Evolutionary conservation across 2,888 invertebrate species (phyloP).

Genomic region (Caenorhabditis sinica): DNA sequence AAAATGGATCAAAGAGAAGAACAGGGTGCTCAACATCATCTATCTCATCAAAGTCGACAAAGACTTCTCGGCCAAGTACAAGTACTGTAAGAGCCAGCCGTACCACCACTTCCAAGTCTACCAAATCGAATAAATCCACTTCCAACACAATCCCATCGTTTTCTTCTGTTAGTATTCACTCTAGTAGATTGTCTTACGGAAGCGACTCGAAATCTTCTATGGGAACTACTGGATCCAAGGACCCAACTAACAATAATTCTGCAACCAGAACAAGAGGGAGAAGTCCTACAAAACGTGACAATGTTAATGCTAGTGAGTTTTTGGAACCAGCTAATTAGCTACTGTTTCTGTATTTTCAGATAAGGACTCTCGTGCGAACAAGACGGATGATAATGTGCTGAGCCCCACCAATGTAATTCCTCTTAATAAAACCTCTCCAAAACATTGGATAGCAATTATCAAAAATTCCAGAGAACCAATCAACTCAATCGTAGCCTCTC

Average conservation of each 20-base stretch:
- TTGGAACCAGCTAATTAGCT: background rate
- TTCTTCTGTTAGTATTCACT: background rate
- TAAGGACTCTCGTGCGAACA: slow-evolving; percentile 1
- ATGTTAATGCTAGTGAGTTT: slow-evolving; percentile 42
- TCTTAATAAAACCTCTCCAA: background rate
- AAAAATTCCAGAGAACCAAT: slow-evolving; percentile 38
- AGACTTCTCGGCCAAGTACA: background rate
- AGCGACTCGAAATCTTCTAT: slow-evolving; percentile 22
- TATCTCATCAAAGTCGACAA: background rate
- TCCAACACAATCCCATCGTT: slow-evolving; percentile 10
- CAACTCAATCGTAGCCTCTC: slow-evolving; percentile 32
- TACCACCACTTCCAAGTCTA: background rate
- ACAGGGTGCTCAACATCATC: background rate
- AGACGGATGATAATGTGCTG: slow-evolving; percentile 22
- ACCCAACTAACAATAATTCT: background rate
- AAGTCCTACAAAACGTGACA: slow-evolving; percentile 25
- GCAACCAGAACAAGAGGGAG: slow-evolving; percentile 28
- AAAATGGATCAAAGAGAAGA: slow-evolving; percentile 2
- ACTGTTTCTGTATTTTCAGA: background rate
- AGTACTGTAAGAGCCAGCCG: slow-evolving; percentile 7
- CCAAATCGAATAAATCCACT: slow-evolving; percentile 8
- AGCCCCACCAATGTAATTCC: slow-evolving; percentile 59
- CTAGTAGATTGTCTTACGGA: slow-evolving; percentile 4
- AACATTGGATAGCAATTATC: background rate
- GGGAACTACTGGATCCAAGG: slow-evolving; percentile 3